Conservation (phyloP, 2,888 invertebrate genomes). For the Hyppa rectilinea region DNA sequence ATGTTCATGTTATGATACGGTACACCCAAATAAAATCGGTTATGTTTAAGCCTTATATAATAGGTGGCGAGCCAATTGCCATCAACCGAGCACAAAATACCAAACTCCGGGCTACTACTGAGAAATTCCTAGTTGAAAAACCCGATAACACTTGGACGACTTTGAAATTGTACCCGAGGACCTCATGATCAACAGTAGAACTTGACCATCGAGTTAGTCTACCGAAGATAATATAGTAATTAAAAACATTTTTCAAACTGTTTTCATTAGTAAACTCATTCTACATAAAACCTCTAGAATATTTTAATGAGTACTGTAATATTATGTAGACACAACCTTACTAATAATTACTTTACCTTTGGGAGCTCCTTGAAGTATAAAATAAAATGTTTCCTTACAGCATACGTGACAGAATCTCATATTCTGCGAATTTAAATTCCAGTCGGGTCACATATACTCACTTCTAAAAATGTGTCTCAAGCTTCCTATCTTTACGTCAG, state of each 20-base stretch:
- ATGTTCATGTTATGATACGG: too few relatives aligned
- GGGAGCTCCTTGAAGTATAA: slow-evolving; percentile 18
- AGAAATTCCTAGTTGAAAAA: neutral
- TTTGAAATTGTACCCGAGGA: neutral
- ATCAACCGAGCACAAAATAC: neutral
- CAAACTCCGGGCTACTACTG: neutral
- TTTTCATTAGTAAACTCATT: neutral
- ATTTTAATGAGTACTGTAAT: neutral
- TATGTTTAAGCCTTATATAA: neutral
- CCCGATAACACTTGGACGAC: neutral
- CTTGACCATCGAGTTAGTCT: neutral
- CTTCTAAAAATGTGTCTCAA: slow-evolving; percentile 38
- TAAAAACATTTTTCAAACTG: neutral
- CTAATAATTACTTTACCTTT: slow-evolving; percentile 25
- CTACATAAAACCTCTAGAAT: neutral
- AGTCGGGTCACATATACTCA: slow-evolving; percentile 33
- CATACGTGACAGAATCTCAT: slow-evolving; percentile 32
- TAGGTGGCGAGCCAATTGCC: neutral
- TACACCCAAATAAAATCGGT: neutral
- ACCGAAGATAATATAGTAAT: too few relatives aligned
- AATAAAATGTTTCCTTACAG: slow-evolving; percentile 23
- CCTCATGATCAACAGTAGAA: neutral
- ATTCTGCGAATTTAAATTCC: slow-evolving; percentile 47
- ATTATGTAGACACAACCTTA: neutral
- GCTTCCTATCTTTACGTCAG: slow-evolving; percentile 19